A percentile compares a stretch with the other conserved stretches of the same genome.
phyloP scores from a whole-genome alignment of 2,797 vertebrate genomes.

The Anguilla obscura region DNA sequence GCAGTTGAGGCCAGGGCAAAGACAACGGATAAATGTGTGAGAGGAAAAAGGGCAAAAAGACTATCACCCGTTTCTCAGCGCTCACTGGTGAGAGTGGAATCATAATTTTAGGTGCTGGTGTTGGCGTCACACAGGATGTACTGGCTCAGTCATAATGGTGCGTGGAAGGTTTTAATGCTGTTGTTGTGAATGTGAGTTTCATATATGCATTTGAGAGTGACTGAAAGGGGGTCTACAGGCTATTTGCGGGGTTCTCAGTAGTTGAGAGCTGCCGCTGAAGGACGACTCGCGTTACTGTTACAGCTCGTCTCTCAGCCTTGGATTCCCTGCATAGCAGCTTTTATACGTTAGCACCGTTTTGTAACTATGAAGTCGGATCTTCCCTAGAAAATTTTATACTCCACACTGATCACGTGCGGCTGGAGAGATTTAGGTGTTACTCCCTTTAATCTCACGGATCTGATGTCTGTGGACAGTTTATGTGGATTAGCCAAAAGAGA shows the following conservation, averaged over 20 bases:
- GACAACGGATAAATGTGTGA: background rate
- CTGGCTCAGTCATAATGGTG: background rate
- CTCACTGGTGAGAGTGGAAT: background rate
- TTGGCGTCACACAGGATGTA: background rate
- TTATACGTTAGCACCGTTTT: background rate
- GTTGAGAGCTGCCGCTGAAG: background rate
- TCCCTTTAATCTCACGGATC: background rate
- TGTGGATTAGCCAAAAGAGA: background rate
- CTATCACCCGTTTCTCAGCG: background rate
- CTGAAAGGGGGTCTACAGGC: background rate
- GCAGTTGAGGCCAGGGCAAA: background rate
- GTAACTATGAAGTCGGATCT: background rate
- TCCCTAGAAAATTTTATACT: constrained; percentile 14
- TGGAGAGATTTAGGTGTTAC: background rate
- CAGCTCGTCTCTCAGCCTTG: background rate
- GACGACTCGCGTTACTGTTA: background rate
- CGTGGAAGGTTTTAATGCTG: background rate
- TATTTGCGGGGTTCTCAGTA: background rate
- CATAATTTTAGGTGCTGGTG: background rate
- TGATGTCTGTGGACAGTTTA: background rate
- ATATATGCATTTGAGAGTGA: background rate
- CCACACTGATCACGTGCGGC: background rate
- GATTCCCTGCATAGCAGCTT: background rate
- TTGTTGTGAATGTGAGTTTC: background rate
- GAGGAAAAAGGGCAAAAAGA: too few relatives aligned